These are phyloP conservation scores for Ceyx cyanopectus DNA, from an alignment of 2,113 vertebrate genomes.

Conservation along the genomic window DNA sequence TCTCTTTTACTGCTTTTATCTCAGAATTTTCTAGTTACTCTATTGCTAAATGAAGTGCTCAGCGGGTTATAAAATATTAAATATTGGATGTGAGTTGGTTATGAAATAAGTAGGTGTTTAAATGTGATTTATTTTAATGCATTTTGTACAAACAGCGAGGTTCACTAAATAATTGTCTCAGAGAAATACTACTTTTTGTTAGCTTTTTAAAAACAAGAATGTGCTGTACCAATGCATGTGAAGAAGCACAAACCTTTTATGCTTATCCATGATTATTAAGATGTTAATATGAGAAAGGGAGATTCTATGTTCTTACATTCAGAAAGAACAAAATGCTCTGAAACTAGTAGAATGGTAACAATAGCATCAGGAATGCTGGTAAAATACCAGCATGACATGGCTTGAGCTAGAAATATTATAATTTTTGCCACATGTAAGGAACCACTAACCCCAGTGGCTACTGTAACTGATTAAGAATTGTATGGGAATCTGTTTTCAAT, in stretches of 20 bases:
- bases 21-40: not conserved
- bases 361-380: conserved; percentile 56
- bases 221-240: not conserved
- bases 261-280: not conserved
- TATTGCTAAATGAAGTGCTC: not conserved
- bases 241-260: not conserved
- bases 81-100: not conserved
- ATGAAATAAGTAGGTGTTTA: not conserved
- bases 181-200: not conserved
- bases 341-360: conserved; percentile 36
- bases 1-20: not conserved
- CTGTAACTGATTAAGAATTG: conserved; percentile 60
- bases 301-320: not conserved
- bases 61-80: not conserved
- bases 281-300: not conserved
- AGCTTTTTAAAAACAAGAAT: too few relatives aligned
- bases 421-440: conserved; percentile 57
- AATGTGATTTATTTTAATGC: not conserved
- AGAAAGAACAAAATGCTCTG: conserved; percentile 22
- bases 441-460: conserved; percentile 38
- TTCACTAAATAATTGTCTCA: not conserved
- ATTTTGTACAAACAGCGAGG: not conserved
- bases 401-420: conserved; percentile 51
- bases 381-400: conserved; percentile 47
- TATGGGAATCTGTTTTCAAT: conserved; percentile 62